phyloP scores from a whole-genome alignment of 92 coral and sea anemone species.

The Heliopora coerulea region DNA sequence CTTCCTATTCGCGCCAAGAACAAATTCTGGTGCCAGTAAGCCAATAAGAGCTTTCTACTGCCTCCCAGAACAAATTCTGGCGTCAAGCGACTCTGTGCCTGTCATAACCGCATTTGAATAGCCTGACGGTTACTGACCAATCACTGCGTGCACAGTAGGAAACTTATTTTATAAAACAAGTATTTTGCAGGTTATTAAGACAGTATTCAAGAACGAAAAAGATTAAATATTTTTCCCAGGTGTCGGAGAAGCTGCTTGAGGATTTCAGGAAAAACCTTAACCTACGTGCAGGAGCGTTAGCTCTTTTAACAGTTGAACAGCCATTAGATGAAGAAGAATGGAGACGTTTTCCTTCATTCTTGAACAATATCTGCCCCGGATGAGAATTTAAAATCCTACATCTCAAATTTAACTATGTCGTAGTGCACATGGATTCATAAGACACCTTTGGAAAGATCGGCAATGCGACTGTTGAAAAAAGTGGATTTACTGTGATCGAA shows the following conservation, averaged over 20 bases:
- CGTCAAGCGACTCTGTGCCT: no score
- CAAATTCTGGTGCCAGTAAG: no score
- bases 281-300: background rate
- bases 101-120: no score
- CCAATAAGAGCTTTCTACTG: no score
- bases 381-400: background rate
- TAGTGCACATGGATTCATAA: constrained; percentile 1
- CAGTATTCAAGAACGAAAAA: background rate
- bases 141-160: no score
- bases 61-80: no score
- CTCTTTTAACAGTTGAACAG: background rate
- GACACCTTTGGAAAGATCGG: constrained; percentile 1
- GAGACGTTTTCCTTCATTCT: constrained; percentile 3
- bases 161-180: no score
- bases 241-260: constrained; percentile 17
- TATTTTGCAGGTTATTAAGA: no score
- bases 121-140: no score
- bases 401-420: background rate
- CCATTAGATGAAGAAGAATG: background rate
- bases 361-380: constrained; percentile 1
- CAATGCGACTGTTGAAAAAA: background rate
- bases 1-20: no score
- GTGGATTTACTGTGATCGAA: constrained; percentile 13
- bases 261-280: background rate
- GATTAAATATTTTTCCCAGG: constrained; percentile 2